Evolutionary conservation across 2,888 invertebrate genomes (phyloP).

Genomic region (Ceratothoa steindachneri): DNA sequence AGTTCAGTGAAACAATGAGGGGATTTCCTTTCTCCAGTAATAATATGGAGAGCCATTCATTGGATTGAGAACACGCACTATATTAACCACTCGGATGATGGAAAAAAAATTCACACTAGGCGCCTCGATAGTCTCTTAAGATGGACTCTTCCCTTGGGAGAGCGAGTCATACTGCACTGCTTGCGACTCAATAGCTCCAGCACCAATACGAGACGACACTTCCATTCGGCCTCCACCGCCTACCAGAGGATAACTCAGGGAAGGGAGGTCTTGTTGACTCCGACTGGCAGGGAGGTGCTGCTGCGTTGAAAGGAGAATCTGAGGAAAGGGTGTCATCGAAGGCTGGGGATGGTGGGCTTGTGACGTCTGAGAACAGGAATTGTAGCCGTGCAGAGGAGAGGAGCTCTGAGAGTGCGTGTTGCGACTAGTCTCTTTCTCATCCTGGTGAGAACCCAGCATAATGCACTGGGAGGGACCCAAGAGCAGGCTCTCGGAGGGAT

Average conservation of each 20-base stretch:
- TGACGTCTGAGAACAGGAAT: background rate
- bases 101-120: too few relatives aligned
- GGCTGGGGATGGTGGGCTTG: background rate
- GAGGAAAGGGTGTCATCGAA: background rate
- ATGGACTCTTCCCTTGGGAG: background rate
- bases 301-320: background rate
- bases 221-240: background rate
- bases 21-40: too few relatives aligned
- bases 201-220: background rate
- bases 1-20: too few relatives aligned
- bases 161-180: slow-evolving; percentile 11
- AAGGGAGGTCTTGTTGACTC: too few relatives aligned
- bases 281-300: background rate
- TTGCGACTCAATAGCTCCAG: background rate
- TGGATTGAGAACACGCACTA: too few relatives aligned
- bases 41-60: too few relatives aligned
- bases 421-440: background rate
- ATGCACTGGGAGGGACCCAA: background rate
- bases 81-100: too few relatives aligned
- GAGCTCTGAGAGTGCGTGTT: background rate
- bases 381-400: background rate
- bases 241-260: too few relatives aligned
- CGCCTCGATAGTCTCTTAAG: too few relatives aligned
- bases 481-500: background rate
- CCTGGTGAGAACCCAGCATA: background rate